These are phyloP conservation scores for Microctenopoma steveboyesi DNA, from an alignment of 2,797 vertebrate species.

Conservation along the genomic window DNA sequence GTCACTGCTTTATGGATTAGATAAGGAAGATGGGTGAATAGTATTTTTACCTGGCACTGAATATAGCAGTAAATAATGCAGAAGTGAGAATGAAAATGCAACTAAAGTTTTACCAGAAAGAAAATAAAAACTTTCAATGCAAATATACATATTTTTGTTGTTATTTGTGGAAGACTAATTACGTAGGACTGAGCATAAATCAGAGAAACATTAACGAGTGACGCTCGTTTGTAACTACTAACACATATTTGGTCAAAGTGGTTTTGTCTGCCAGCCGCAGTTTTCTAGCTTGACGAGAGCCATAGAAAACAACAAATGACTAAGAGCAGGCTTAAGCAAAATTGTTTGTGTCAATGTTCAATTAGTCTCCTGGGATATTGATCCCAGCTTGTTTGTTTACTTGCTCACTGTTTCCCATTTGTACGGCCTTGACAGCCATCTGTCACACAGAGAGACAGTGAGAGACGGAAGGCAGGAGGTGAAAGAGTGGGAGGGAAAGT, in stretches of 20 bases:
- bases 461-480: conserved; percentile 48
- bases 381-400: conserved; percentile 76
- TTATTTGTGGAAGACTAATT: conserved; percentile 2
- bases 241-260: conserved; percentile 28
- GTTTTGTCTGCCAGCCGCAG: conserved; percentile 31
- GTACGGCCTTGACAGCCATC: conserved; percentile 71
- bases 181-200: conserved; percentile 1
- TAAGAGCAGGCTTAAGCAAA: conserved; percentile 56
- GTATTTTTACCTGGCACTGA: too few species aligned
- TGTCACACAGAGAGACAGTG: conserved; percentile 59
- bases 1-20: too few species aligned
- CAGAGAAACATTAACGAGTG: conserved; percentile 3
- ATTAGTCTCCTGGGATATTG: conserved; percentile 72
- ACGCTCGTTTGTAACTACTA: conserved; percentile 13
- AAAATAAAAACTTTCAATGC: neutral
- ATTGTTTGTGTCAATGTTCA: conserved; percentile 72
- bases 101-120: neutral
- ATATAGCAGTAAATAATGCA: too few species aligned
- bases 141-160: neutral
- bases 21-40: too few species aligned
- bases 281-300: conserved; percentile 38
- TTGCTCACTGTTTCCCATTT: conserved; percentile 62
- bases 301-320: conserved; percentile 47
- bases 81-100: too few species aligned
- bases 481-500: conserved; percentile 34